Evolutionary conservation across 1,140 invertebrate species (phyloP).

Genomic region (Samia ricini): DNA sequence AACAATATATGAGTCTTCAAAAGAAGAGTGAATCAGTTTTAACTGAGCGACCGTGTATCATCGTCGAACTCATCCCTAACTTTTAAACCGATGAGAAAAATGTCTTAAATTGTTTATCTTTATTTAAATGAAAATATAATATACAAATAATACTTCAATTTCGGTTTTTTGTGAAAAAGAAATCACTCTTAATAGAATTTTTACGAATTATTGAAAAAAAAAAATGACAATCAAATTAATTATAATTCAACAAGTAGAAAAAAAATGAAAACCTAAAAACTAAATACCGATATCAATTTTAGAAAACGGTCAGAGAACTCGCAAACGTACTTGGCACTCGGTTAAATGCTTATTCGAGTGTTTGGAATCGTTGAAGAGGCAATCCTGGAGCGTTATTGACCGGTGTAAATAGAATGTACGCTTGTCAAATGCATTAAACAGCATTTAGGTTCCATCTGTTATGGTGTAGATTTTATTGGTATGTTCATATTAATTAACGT

Average conservation of each 20-base stretch:
- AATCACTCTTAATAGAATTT: too few relatives aligned
- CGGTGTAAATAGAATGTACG: slow-evolving; percentile 7
- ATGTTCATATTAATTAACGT: background rate
- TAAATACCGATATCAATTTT: slow-evolving; percentile 47
- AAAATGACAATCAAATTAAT: background rate
- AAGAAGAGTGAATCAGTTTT: too few relatives aligned
- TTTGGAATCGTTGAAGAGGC: slow-evolving; percentile 11
- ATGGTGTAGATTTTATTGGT: background rate
- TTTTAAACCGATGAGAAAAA: too few relatives aligned
- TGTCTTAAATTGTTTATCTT: too few relatives aligned
- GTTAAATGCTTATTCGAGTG: slow-evolving; percentile 22
- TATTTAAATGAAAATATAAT: too few relatives aligned
- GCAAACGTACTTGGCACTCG: slow-evolving; percentile 19
- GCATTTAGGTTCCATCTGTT: background rate
- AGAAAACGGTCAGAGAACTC: slow-evolving; percentile 52
- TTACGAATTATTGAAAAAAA: too few relatives aligned
- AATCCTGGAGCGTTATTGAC: slow-evolving; percentile 3
- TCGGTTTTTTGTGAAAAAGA: too few relatives aligned
- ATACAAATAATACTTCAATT: too few relatives aligned
- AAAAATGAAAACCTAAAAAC: slow-evolving; percentile 15
- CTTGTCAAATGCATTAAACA: background rate
- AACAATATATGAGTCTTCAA: too few relatives aligned
- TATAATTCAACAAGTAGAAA: too few relatives aligned
- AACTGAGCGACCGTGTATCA: too few relatives aligned
- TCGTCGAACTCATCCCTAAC: too few relatives aligned